Percentiles rank a stretch among this genome's conserved stretches.
phyloP scores from a whole-genome alignment of 2,113 vertebrate genomes.

The Hipposideros armiger region DNA sequence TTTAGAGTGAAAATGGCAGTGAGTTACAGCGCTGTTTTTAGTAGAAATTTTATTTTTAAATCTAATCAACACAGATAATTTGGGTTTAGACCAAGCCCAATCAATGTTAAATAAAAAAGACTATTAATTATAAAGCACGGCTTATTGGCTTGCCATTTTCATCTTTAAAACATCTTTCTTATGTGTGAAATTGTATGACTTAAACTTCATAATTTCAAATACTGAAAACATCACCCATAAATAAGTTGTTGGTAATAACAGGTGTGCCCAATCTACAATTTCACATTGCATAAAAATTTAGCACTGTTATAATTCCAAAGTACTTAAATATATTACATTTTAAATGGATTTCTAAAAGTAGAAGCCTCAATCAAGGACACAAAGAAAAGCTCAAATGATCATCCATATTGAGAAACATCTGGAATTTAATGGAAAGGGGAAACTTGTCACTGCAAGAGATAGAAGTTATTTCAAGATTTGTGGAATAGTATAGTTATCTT shows the following conservation, averaged over 20 bases:
- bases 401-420: background rate
- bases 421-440: constrained; percentile 24
- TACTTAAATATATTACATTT: constrained; percentile 45
- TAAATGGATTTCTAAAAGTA: background rate
- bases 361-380: background rate
- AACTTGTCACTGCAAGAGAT: background rate
- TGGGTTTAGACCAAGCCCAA: background rate
- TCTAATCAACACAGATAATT: background rate
- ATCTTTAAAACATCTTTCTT: constrained; percentile 43
- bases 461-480: constrained; percentile 4
- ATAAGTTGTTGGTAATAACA: background rate
- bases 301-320: background rate
- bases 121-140: background rate
- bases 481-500: background rate
- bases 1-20: constrained; percentile 10
- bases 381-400: background rate
- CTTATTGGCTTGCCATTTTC: background rate
- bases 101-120: background rate
- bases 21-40: background rate
- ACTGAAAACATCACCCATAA: background rate
- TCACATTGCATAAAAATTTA: background rate
- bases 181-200: background rate
- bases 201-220: background rate
- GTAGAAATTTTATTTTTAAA: constrained; percentile 4
- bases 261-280: background rate